These are phyloP conservation scores for Sebastes elongatus DNA, from an alignment of 2,797 vertebrate genomes.

Conservation along the genomic window DNA sequence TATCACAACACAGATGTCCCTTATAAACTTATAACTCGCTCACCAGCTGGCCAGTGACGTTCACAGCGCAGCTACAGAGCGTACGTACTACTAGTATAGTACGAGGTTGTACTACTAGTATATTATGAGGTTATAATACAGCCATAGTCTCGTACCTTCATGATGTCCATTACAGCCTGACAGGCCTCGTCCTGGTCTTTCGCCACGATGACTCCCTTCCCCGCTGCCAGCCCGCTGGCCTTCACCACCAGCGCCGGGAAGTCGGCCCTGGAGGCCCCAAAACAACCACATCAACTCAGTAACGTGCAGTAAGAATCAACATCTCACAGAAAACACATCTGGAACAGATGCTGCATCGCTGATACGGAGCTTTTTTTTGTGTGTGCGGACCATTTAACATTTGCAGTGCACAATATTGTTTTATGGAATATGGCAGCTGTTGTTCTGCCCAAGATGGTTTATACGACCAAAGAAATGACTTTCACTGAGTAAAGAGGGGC, in stretches of 20 bases:
- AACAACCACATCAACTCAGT: neutral
- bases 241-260: slow-evolving; percentile 97
- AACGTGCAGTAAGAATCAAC: neutral
- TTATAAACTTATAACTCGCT: too few relatives aligned
- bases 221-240: slow-evolving; percentile 95
- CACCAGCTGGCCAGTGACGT: too few relatives aligned
- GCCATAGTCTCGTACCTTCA: slow-evolving; percentile 84
- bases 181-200: slow-evolving; percentile 90
- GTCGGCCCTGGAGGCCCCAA: slow-evolving; percentile 79
- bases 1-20: too few relatives aligned
- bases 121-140: neutral
- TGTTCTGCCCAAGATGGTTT: slow-evolving; percentile 14
- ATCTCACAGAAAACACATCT: slow-evolving; percentile 8
- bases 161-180: slow-evolving; percentile 91
- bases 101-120: too few relatives aligned
- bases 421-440: slow-evolving; percentile 42
- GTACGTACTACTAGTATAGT: too few relatives aligned
- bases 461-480: neutral
- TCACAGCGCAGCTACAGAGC: too few relatives aligned
- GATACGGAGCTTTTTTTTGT: neutral
- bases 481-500: neutral
- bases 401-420: neutral
- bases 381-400: slow-evolving; percentile 34
- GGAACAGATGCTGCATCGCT: slow-evolving; percentile 20
- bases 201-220: slow-evolving; percentile 96